Conservation (phyloP, 1,140 invertebrate species). For the Drosophila obscura region DNA sequence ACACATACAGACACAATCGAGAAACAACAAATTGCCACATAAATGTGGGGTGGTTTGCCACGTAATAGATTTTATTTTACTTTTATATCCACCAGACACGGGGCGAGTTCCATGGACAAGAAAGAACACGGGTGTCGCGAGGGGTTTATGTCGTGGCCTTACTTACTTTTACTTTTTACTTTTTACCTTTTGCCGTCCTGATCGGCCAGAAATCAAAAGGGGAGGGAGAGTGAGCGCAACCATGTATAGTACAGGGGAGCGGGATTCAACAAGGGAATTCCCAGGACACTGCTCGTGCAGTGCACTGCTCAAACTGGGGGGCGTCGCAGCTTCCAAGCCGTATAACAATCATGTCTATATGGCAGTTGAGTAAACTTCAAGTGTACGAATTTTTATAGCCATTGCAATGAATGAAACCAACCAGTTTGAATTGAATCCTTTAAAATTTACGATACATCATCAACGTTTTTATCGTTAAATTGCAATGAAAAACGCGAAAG, state of each 20-base stretch:
- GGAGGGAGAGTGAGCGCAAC: not conserved
- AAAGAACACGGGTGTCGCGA: not conserved
- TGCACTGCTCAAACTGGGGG: constrained; percentile 31
- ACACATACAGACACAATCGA: constrained; percentile 70
- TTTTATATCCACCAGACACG: constrained; percentile 68
- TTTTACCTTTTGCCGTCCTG: constrained; percentile 32
- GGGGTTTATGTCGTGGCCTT: constrained; percentile 41
- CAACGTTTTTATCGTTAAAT: too few species aligned
- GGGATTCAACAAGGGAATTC: constrained; percentile 45
- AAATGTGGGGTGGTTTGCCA: constrained; percentile 84
- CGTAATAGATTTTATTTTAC: constrained; percentile 84
- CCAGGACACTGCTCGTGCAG: too few species aligned
- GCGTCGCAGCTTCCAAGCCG: too few species aligned
- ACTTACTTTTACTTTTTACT: constrained; percentile 74
- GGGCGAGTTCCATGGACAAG: constrained; percentile 6
- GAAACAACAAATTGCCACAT: constrained; percentile 84
- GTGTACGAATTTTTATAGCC: too few species aligned
- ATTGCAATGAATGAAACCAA: too few species aligned
- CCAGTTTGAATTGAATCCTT: too few species aligned
- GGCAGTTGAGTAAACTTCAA: too few species aligned
- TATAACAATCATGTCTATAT: too few species aligned
- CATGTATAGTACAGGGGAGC: not conserved
- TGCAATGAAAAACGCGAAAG: too few species aligned
- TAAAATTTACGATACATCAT: too few species aligned
- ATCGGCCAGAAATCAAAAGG: not conserved